A percentile compares a stretch with the other conserved stretches of the same genome.
Conservation (phyloP, 2,888 invertebrate species). For the Loripinus fragilis region DNA sequence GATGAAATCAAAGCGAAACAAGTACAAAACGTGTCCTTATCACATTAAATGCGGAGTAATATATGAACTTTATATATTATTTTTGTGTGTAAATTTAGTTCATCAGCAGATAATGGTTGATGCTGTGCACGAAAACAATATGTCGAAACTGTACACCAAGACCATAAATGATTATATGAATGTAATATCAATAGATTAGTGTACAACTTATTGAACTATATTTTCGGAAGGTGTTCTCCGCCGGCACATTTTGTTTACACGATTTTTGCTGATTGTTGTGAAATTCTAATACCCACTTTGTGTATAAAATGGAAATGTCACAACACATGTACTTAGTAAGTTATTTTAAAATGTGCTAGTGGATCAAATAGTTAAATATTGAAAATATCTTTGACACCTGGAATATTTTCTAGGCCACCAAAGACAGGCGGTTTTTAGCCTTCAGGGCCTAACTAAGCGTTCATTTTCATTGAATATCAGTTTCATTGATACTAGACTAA, state of each 20-base stretch:
- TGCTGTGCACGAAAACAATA: no score
- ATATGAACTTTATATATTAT: no score
- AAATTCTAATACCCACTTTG: background rate
- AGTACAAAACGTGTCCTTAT: background rate
- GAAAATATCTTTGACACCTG: background rate
- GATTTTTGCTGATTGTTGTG: slow-evolving; percentile 14
- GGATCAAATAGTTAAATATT: background rate
- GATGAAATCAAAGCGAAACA: slow-evolving; percentile 12
- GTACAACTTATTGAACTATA: no score
- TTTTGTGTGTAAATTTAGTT: no score
- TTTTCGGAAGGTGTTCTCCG: background rate
- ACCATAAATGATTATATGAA: no score
- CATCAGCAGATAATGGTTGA: no score
- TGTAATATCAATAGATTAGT: no score
- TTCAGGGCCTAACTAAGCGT: no score
- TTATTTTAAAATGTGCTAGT: background rate
- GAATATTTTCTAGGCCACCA: slow-evolving; percentile 13
- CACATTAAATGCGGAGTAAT: background rate
- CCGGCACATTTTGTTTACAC: background rate
- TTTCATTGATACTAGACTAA: no score
- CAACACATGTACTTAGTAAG: background rate
- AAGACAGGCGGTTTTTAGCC: background rate
- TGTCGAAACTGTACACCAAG: no score
- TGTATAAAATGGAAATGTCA: slow-evolving; percentile 3
- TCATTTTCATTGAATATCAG: no score